phyloP scores from a whole-genome alignment of 1,140 invertebrate genomes.

The Trigoniulus corallinus region DNA sequence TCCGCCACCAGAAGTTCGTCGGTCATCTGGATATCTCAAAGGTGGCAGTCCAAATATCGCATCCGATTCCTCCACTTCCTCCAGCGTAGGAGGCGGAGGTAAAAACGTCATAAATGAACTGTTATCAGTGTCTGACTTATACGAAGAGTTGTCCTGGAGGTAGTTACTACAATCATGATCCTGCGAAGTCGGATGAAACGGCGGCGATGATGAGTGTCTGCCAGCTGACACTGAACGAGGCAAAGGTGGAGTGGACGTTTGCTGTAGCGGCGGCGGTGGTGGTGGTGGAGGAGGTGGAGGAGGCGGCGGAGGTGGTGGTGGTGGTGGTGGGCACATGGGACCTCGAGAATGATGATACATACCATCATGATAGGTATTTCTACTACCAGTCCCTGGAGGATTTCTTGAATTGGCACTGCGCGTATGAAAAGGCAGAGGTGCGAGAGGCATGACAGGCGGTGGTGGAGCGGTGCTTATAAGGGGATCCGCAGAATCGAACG shows the following conservation, averaged over 20 bases:
- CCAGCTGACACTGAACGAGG: too few species aligned
- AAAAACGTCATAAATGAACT: neutral
- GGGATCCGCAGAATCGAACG: neutral
- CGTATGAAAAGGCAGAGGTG: neutral
- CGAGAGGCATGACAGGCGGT: neutral
- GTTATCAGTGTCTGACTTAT: neutral
- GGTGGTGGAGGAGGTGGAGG: neutral
- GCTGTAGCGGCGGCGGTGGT: too few species aligned
- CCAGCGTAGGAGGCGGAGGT: neutral
- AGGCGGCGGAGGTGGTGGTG: neutral
- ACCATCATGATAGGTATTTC: too few species aligned
- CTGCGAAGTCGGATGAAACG: neutral
- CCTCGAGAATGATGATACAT: neutral
- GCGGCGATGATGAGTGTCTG: too few species aligned
- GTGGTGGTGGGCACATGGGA: neutral
- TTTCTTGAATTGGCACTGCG: too few species aligned
- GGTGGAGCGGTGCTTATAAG: neutral
- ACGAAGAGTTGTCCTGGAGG: neutral
- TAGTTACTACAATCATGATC: neutral
- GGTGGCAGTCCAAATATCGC: neutral
- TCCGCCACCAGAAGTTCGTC: neutral
- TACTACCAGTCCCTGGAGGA: too few species aligned
- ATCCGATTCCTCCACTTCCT: neutral
- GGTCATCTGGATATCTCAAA: neutral
- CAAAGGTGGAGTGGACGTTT: too few species aligned